Conservation (phyloP, 1,140 invertebrate species). For the Psilanteris sp. region DNA sequence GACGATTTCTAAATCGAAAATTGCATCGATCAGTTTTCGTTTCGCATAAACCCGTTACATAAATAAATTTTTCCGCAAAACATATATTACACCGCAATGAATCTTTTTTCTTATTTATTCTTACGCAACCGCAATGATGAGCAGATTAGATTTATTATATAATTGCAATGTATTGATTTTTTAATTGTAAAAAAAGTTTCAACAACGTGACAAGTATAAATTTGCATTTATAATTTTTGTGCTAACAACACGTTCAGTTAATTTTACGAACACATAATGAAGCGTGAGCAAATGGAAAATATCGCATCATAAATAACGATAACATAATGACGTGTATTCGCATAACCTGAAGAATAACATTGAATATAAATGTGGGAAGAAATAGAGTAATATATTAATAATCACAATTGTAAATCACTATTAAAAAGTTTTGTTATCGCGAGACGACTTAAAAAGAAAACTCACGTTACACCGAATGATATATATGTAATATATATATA, state of each 20-base stretch:
- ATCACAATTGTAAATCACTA: conserved; percentile 37
- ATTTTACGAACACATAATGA: conserved; percentile 24
- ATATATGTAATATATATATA: conserved; percentile 22
- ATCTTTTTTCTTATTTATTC: too few species aligned
- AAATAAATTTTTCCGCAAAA: too few species aligned
- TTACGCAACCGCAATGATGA: conserved; percentile 7
- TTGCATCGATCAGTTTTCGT: too few species aligned
- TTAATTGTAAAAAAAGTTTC: conserved; percentile 14
- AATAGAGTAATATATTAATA: conserved; percentile 46
- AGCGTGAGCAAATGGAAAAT: conserved; percentile 3
- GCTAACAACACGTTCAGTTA: conserved; percentile 15
- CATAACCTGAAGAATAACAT: conserved; percentile 7
- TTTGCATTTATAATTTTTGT: conserved; percentile 41
- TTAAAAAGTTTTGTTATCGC: conserved; percentile 39
- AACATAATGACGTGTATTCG: conserved; percentile 6
- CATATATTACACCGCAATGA: too few species aligned
- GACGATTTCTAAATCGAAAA: too few species aligned
- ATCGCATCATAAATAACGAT: conserved; percentile 21
- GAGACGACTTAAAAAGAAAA: conserved; percentile 33
- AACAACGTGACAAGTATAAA: conserved; percentile 23
- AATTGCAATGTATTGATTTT: conserved; percentile 26
- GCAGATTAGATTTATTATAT: conserved; percentile 27
- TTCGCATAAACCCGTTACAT: too few species aligned
- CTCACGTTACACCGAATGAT: conserved; percentile 22
- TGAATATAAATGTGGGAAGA: conserved; percentile 12